Evolutionary conservation across 2,797 vertebrate species (phyloP).

Genomic region (Loriculus beryllinus): DNA sequence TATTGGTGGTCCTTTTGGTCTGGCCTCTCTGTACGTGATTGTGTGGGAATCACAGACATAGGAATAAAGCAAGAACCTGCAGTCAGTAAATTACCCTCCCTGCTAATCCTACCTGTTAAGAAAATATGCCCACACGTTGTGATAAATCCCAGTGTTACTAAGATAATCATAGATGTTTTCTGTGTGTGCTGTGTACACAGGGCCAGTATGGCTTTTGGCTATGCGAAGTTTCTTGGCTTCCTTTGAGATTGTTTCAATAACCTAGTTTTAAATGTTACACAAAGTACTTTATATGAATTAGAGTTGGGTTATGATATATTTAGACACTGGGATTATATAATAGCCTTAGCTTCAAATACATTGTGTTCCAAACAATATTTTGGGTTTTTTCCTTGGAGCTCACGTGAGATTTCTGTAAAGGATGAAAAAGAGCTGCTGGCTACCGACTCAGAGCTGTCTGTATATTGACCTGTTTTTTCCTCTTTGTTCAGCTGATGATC

Average conservation of each 20-base stretch:
- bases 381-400: not conserved
- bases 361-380: not conserved
- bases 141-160: not conserved
- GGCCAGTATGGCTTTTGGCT: not conserved
- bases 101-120: not conserved
- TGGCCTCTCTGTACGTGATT: not conserved
- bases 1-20: not conserved
- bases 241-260: not conserved
- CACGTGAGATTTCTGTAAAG: not conserved
- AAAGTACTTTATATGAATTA: not conserved
- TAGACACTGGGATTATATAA: constrained; percentile 6
- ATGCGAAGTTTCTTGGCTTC: not conserved
- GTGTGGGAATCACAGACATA: not conserved
- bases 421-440: not conserved
- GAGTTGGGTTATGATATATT: not conserved
- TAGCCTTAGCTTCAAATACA: not conserved
- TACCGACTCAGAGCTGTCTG: not conserved
- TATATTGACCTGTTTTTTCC: not conserved
- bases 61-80: not conserved
- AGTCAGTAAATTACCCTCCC: not conserved
- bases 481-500: not conserved
- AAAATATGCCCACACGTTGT: not conserved
- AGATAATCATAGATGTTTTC: not conserved
- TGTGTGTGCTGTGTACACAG: not conserved
- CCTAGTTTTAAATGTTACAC: not conserved